Conservation (phyloP, 2,888 invertebrate genomes). For the Drosophila pseudotakahashii region DNA sequence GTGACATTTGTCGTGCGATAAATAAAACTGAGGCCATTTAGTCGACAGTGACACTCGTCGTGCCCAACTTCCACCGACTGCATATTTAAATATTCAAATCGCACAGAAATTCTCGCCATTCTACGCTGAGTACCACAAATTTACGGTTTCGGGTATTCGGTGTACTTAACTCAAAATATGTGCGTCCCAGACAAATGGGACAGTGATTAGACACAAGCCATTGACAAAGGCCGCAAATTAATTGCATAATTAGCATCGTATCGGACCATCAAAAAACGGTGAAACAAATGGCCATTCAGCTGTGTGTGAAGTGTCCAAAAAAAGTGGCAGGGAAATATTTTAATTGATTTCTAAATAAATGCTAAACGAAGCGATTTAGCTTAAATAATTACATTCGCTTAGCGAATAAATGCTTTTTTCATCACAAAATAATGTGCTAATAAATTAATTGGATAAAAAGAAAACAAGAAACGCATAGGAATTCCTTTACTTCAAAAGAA, state of each 20-base stretch:
- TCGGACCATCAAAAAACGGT: background rate
- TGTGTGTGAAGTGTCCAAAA: constrained; percentile 12
- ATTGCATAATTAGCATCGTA: constrained; percentile 60
- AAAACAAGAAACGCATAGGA: background rate
- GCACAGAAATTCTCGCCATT: constrained; percentile 55
- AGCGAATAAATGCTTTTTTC: background rate
- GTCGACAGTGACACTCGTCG: constrained; percentile 37
- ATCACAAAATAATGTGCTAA: background rate
- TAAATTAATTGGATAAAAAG: background rate
- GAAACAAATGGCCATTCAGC: background rate
- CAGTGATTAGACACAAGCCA: constrained; percentile 51
- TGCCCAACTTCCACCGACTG: constrained; percentile 38
- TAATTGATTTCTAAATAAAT: constrained; percentile 12
- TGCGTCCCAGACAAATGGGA: constrained; percentile 15
- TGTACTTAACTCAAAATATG: constrained; percentile 22
- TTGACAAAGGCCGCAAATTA: constrained; percentile 52
- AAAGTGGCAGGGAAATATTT: constrained; percentile 10
- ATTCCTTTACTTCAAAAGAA: too few species aligned
- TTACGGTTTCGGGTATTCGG: constrained; percentile 16
- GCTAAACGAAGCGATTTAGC: constrained; percentile 1
- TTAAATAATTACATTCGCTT: background rate
- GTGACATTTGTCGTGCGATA: constrained; percentile 72
- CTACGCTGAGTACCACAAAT: constrained; percentile 18
- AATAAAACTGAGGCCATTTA: constrained; percentile 72
- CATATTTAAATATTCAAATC: constrained; percentile 71